These are phyloP conservation scores for Amorpha juglandis DNA, from an alignment of 2,888 invertebrate genomes.

Conservation along the genomic window DNA sequence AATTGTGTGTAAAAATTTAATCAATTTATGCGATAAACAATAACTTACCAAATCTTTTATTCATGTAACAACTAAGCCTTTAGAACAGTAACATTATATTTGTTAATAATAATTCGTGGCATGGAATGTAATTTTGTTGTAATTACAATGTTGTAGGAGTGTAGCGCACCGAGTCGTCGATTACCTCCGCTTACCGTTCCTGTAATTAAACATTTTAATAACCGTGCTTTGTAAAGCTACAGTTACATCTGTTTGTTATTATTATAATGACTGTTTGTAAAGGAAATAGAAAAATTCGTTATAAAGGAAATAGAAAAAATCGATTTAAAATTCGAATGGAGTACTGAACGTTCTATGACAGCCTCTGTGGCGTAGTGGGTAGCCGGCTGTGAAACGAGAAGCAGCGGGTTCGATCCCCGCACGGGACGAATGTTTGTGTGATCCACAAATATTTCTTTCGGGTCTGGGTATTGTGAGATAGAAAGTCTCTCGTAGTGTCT, in stretches of 20 bases:
- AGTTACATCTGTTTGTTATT: constrained; percentile 44
- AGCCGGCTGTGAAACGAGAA: no score
- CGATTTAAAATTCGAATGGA: background rate
- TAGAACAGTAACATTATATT: constrained; percentile 2
- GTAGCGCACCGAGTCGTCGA: constrained; percentile 67
- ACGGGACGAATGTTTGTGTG: no score
- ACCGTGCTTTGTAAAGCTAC: constrained; percentile 57
- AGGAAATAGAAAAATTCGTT: constrained; percentile 17
- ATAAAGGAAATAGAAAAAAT: background rate
- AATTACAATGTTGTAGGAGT: constrained; percentile 77
- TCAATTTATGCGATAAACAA: no score
- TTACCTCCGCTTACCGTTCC: constrained; percentile 79
- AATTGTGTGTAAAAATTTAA: no score
- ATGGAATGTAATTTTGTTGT: constrained; percentile 53
- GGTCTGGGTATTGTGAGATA: no score
- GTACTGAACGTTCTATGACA: background rate
- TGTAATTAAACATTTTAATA: constrained; percentile 83
- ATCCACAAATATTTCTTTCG: no score
- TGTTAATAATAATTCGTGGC: constrained; percentile 20
- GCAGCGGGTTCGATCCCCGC: no score
- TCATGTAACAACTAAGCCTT: no score
- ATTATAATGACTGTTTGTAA: constrained; percentile 27
- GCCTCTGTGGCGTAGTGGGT: no score
- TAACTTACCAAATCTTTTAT: no score
- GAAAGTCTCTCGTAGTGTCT: no score